Conservation (phyloP, 2,113 vertebrate species). For the Suncus etruscus region DNA sequence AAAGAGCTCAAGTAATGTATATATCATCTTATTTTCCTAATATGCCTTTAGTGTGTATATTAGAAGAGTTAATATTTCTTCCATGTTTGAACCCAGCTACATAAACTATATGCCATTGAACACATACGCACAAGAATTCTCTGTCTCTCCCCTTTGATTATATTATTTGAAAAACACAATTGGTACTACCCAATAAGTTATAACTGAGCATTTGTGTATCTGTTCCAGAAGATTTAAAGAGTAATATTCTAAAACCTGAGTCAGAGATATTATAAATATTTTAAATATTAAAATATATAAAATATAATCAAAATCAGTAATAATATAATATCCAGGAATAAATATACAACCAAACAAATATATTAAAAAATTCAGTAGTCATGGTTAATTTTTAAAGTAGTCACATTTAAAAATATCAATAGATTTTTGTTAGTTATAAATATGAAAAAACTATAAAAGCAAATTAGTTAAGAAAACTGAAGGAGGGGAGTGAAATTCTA, state of each 20-base stretch:
- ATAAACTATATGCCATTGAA: background rate
- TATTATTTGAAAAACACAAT: slow-evolving; percentile 2
- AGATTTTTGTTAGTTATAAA: too few species aligned
- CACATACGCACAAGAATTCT: background rate
- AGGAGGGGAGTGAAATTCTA: background rate
- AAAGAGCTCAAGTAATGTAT: background rate
- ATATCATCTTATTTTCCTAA: background rate
- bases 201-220: background rate
- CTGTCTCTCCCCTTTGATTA: too few species aligned
- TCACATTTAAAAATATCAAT: too few species aligned
- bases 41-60: background rate
- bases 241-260: slow-evolving; percentile 29
- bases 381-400: background rate
- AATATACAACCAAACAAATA: background rate
- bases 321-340: background rate
- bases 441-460: background rate
- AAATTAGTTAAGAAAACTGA: background rate
- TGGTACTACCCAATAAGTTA: background rate
- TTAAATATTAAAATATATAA: background rate
- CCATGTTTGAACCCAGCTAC: background rate
- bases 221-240: background rate
- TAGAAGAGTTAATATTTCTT: background rate
- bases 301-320: slow-evolving; percentile 14
- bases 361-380: background rate
- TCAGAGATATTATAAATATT: background rate